Percentiles rank a stretch among this genome's conserved stretches.
phyloP scores from a whole-genome alignment of 1,140 invertebrate species.

The Archegozetes longisetosus region DNA sequence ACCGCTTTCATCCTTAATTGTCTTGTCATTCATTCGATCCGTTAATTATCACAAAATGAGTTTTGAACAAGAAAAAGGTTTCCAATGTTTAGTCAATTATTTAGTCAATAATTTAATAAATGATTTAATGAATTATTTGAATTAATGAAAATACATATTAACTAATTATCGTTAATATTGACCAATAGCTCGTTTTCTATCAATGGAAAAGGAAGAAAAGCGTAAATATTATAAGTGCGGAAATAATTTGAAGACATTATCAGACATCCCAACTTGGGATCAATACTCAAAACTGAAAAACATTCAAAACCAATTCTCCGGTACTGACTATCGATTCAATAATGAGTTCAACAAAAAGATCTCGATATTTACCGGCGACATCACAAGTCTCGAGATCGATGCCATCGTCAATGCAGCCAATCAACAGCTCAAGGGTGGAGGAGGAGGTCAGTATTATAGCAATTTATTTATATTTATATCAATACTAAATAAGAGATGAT shows the following conservation, averaged over 20 bases:
- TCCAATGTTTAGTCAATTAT: not conserved
- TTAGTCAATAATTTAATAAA: not conserved
- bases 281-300: slow-evolving; percentile 8
- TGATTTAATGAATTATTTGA: not conserved
- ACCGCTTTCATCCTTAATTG: not conserved
- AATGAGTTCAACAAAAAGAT: slow-evolving; percentile 23
- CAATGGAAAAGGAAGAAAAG: slow-evolving; percentile 38
- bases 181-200: slow-evolving; percentile 27
- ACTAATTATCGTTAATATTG: not conserved
- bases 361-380: slow-evolving; percentile 45
- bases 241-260: slow-evolving; percentile 30
- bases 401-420: slow-evolving; percentile 88
- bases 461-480: not conserved
- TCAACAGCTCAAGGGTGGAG: slow-evolving; percentile 52
- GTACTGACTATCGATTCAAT: slow-evolving; percentile 9
- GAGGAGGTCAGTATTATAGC: slow-evolving; percentile 38
- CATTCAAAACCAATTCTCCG: not conserved
- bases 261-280: slow-evolving; percentile 42
- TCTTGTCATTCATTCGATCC: not conserved
- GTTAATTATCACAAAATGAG: slow-evolving; percentile 8
- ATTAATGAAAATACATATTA: not conserved
- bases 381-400: slow-evolving; percentile 72
- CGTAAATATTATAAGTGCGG: slow-evolving; percentile 35
- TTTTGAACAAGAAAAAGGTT: slow-evolving; percentile 8
- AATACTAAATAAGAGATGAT: not conserved